Evolutionary conservation across 1,140 invertebrate species (phyloP).

Genomic region (Pseudomyrmex pallidus): DNA sequence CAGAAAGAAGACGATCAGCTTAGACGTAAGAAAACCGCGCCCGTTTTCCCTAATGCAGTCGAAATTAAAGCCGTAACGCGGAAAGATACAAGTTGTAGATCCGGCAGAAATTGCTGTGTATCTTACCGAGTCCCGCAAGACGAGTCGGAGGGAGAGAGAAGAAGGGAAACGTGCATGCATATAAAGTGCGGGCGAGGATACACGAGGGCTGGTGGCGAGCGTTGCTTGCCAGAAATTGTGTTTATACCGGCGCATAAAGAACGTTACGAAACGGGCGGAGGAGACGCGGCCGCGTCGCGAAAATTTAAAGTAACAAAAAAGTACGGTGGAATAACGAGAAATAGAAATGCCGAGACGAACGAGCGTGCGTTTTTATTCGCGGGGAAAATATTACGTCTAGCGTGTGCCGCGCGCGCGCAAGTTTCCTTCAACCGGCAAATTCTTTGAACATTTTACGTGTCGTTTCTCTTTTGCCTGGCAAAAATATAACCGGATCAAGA

Average conservation of each 20-base stretch:
- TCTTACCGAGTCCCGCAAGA: constrained; percentile 66
- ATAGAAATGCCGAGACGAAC: constrained; percentile 53
- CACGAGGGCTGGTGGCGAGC: constrained; percentile 55
- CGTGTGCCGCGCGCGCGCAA: background rate
- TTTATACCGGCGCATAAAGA: constrained; percentile 73
- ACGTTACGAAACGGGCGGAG: constrained; percentile 61
- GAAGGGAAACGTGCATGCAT: constrained; percentile 67
- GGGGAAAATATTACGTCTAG: background rate
- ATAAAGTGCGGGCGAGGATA: constrained; percentile 69
- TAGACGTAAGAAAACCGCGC: background rate
- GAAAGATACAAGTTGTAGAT: constrained; percentile 68
- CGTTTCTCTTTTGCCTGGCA: background rate
- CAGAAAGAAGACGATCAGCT: background rate
- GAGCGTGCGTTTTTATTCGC: constrained; percentile 35
- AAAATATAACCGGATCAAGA: background rate
- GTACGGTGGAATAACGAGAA: constrained; percentile 56
- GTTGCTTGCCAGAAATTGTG: constrained; percentile 70
- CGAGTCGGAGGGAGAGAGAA: constrained; percentile 42
- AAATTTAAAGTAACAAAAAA: constrained; percentile 67
- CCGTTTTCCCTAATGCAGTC: constrained; percentile 33
- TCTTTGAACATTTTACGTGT: background rate
- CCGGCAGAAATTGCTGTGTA: constrained; percentile 69
- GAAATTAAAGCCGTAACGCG: constrained; percentile 69
- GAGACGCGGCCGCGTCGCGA: constrained; percentile 44
- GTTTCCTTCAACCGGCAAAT: background rate